Evolutionary conservation across 1,140 invertebrate species (phyloP), one percentile per base, ranked within the genome.

Genomic region (Meloidogyne floridensis): DNA sequence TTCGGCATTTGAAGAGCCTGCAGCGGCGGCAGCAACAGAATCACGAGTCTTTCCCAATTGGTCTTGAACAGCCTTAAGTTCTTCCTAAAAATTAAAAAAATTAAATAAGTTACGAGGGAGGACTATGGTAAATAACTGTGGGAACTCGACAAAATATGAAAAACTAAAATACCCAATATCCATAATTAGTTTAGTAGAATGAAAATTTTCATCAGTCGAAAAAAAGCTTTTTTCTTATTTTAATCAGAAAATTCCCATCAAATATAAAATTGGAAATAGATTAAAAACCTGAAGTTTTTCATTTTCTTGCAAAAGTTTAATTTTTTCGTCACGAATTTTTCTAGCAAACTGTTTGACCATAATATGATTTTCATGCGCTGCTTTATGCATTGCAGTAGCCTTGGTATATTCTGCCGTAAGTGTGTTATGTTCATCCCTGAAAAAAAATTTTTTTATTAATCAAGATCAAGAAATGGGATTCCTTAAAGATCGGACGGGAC

Each of bases 311-410:
- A 56, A 18, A 18, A 78, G 65, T 20, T 8, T 70, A 47, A 10
- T 80, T 4, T n/a, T 42, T 3, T 77, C 65, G 6, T 79, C 80
- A 13, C 80, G 76, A 42, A 78, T 59, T 18, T 81, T 81, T 11
- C 80, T 53, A 54, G 80, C 80, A 47, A 81, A 20, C 6, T 42
- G 20, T 72, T 77, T 81, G 53, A 70, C 65, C 74, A 4, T 65
- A n/a, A 2, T 5, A 65, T 7, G 15, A 65, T 5, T 18, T n/a
- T n/a, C n/a, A 7, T 59, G 11, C 56, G 5, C 32, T 4, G 20
- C 53, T 1, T n/a, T 32, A 18, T 51, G 47, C 47, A 53, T 59
- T 47, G 43, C 18, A 9, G 54, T 2, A 8, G 5, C n/a, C 43
- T 56, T 81, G 2, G 59, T 47, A 9, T 53, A 18, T 18, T 81